Base-by-base conservation (phyloP, 2,888 invertebrate species). In the Ypsolopha scabrella region DNA sequence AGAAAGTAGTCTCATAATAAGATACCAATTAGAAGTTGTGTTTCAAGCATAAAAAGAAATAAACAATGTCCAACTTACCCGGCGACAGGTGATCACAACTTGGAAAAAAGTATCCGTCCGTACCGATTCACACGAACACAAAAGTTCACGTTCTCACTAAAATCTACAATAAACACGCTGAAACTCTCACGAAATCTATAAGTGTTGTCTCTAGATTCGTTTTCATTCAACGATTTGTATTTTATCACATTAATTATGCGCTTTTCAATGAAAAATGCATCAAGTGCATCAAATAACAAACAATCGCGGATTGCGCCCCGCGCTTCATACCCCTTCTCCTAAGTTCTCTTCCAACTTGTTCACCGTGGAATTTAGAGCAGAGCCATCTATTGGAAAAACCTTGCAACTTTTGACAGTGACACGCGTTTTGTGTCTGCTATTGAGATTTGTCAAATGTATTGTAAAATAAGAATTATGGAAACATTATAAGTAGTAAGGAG, bases 51-150 rank as follows among this genome's bases (percentile, higher is more conserved):
- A 57, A 54, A 53, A 51, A 37, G 33, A 46, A 39, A 33, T 48
- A 44, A 24, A 53, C 59, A 65, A 61, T 63, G n/a, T 3, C 6
- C 59, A 63, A 62, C 58, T 53, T 38, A 80, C 81, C 80, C 70
- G 79, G 77, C 75, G 74, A 78, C 79, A 77, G 75, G 76, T 80
- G 76, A 58, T 60, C 53, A 49, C 52, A 53, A 53, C 52, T 57
- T 43, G 13, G 6, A 13, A 9, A n/a, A 7, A 11, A 46, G 35
- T 51, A 55, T 57, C 56, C 58, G 58, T 57, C 56, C 24, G 24
- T 2, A 24, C 24, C 24, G 24, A 24, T 24, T 24, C 24, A 62
- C 58, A 60, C 24, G 61, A 63, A 67, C 64, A 66, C 64, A 59
- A 57, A 58, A 62, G 61, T 55, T 44, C 54, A 60, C 53, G 55